Base-by-base conservation (phyloP, 2,888 invertebrate genomes). In the Sesamia inferens region DNA sequence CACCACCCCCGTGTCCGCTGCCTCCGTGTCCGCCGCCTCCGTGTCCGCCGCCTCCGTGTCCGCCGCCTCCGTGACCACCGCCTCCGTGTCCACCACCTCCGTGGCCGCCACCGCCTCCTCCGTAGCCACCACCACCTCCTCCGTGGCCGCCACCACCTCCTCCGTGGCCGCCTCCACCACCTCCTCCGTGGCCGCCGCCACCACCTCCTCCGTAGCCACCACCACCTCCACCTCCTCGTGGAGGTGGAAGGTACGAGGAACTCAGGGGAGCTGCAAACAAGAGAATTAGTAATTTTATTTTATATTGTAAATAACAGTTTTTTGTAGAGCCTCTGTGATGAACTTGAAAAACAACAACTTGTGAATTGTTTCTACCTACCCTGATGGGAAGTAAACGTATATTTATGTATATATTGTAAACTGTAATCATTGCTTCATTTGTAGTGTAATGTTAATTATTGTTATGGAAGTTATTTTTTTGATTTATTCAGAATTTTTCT, bases 181-280 rank as follows among this genome's bases (percentile, higher is more conserved):
- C 86, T 5, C 87, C 83, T 6, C 72, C 68, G 0, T 73, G 71
- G 4, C 83, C 89, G 58, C 83, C 87, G 0, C 73, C 83, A 0
- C 87, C 85, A 6, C 78, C 91, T 77, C 77, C 79, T 0, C 96
- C 90, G 79, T 85, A 82, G 0, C 87, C 87, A 19, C 87, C 85
- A 2, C 79, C 79, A 2, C 67, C 78, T 44, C 84, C 88, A 5
- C 88, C 90, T 58, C 84, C 88, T 39, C 82, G 69, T 42, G 97
- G 96, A 31, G 97, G 97, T 58, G 97, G 97, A 71, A 97, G 93
- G 88, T 97, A 97, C 67, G 96, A 96, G n/a, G 96, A 96, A 71
- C 96, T 95, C 85, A 97, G 84, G 57, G 97, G 97, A 54, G 97
- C 97, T 97, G 94, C 78, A 83, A 91, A 90, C 82, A 92, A 85